These are phyloP conservation scores for Troides aeacus DNA, from an alignment of 2,888 invertebrate genomes.

Conservation along the genomic window DNA sequence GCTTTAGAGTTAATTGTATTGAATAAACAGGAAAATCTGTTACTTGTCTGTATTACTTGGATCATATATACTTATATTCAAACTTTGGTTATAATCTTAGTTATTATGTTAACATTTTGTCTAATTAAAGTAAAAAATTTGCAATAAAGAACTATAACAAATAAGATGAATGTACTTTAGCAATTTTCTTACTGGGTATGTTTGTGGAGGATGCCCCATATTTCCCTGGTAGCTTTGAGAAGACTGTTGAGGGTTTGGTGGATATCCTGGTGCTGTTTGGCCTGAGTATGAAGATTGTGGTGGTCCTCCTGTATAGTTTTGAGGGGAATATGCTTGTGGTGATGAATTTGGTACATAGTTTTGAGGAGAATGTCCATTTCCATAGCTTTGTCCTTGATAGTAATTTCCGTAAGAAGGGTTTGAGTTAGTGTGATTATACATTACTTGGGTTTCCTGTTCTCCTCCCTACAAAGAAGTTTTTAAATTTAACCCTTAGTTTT, in stretches of 20 bases:
- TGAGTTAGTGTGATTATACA: constrained; percentile 70
- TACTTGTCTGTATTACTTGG: too few relatives aligned
- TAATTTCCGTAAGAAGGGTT: constrained; percentile 70
- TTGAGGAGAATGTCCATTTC: constrained; percentile 73
- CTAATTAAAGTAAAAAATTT: too few relatives aligned
- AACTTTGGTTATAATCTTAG: too few relatives aligned
- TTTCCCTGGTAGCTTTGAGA: constrained; percentile 68
- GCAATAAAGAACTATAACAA: too few relatives aligned
- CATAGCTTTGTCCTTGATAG: constrained; percentile 72
- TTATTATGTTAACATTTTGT: too few relatives aligned
- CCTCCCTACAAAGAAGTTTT: constrained; percentile 53
- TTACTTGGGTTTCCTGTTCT: constrained; percentile 69
- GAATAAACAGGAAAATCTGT: too few relatives aligned
- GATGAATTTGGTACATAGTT: constrained; percentile 62
- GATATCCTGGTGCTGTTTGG: constrained; percentile 63
- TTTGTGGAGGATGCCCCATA: constrained; percentile 73
- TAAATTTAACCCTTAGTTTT: neutral
- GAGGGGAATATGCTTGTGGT: constrained; percentile 69
- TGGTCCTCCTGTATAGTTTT: constrained; percentile 61
- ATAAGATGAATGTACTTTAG: neutral
- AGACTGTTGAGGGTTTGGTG: constrained; percentile 67
- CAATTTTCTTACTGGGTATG: constrained; percentile 68
- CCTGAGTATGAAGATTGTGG: constrained; percentile 58
- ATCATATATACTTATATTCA: too few relatives aligned
- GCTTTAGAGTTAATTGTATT: too few relatives aligned